Evolutionary conservation across 2,113 vertebrate species (phyloP).

Genomic region (Urocitellus parryii): DNA sequence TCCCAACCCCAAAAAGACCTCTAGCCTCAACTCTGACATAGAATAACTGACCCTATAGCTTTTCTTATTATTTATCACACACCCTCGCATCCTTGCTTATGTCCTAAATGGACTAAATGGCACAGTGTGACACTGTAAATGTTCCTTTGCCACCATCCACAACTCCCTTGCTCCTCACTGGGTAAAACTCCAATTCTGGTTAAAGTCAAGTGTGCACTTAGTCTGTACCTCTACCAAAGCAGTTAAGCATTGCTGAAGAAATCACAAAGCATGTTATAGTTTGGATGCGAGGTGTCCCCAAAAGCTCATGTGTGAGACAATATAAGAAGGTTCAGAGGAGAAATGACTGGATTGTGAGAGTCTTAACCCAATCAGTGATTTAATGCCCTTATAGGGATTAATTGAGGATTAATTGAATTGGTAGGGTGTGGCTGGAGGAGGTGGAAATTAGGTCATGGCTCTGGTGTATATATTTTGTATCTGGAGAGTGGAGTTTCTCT

Average conservation of each 20-base stretch:
- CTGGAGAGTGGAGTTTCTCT: no score
- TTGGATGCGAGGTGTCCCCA: no score
- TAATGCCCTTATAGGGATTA: no score
- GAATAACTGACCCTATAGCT: neutral
- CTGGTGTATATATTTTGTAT: no score
- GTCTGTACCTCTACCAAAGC: neutral
- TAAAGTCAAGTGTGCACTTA: neutral
- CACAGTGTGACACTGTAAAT: neutral
- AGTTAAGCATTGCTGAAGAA: slow-evolving; percentile 47
- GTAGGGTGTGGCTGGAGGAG: no score
- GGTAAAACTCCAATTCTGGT: neutral
- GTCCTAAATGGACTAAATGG: neutral
- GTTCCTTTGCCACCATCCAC: neutral
- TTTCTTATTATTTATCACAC: neutral
- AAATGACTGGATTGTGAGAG: no score
- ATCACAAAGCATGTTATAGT: neutral
- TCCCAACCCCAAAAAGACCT: neutral
- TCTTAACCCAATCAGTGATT: no score
- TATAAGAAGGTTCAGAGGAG: no score
- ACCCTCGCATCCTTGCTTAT: neutral
- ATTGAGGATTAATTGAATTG: no score
- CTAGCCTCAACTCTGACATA: neutral
- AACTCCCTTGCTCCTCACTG: neutral
- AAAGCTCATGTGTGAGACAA: no score
- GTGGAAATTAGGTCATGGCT: no score